phyloP scores from a whole-genome alignment of 2,888 invertebrate genomes.

The Allygus modestus region DNA sequence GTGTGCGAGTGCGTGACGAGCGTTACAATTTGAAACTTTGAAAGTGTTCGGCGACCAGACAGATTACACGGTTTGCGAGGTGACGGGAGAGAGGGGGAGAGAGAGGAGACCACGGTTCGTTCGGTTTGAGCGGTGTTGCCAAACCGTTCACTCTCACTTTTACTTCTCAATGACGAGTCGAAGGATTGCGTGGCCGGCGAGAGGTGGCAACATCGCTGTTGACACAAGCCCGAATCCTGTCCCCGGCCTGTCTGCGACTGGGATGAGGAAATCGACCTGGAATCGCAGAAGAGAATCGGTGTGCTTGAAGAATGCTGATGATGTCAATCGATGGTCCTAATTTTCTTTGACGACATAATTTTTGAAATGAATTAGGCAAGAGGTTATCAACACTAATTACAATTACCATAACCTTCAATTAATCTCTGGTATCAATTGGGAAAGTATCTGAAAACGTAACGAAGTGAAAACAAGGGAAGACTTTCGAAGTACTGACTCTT shows the following conservation, averaged over 20 bases:
- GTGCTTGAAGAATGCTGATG: background rate
- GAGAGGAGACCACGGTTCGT: constrained; percentile 55
- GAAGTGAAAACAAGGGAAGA: too few relatives aligned
- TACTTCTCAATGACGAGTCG: constrained; percentile 59
- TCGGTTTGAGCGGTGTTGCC: constrained; percentile 58
- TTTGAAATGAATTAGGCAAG: too few relatives aligned
- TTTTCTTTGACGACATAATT: too few relatives aligned
- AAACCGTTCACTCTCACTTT: constrained; percentile 61
- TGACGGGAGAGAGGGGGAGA: background rate
- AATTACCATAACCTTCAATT: too few relatives aligned
- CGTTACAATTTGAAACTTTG: constrained; percentile 15
- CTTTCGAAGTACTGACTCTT: too few relatives aligned
- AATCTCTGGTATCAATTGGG: too few relatives aligned
- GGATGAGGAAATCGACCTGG: constrained; percentile 23
- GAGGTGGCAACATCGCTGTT: constrained; percentile 46
- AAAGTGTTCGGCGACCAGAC: constrained; percentile 17
- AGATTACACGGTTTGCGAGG: constrained; percentile 12
- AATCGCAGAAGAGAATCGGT: background rate
- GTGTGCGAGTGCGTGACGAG: too few relatives aligned
- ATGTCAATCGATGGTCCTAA: too few relatives aligned
- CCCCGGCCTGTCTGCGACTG: background rate
- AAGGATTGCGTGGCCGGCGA: constrained; percentile 38
- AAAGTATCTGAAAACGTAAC: too few relatives aligned
- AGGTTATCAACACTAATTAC: too few relatives aligned
- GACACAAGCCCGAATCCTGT: constrained; percentile 37